Conservation (phyloP, 1,140 invertebrate genomes). For the Heliothis virescens region DNA sequence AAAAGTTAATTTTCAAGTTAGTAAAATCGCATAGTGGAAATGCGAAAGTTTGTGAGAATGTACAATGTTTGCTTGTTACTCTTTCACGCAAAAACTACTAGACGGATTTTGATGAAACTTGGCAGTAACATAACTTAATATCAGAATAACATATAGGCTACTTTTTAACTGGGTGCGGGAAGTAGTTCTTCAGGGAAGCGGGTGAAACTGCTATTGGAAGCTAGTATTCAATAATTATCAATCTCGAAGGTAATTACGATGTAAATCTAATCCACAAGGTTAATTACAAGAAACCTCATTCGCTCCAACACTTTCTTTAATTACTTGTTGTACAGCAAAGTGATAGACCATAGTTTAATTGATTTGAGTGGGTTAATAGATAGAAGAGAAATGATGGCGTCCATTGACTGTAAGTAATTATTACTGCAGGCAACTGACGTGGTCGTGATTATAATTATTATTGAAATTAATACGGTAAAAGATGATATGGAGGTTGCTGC, state of each 20-base stretch:
- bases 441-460: constrained; percentile 13
- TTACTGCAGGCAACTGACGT: too few relatives aligned
- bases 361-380: constrained; percentile 20
- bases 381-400: constrained; percentile 23
- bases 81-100: too few relatives aligned
- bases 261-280: neutral
- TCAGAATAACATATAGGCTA: too few relatives aligned
- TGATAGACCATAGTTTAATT: neutral
- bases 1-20: neutral
- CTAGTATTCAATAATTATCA: too few relatives aligned
- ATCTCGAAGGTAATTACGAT: neutral
- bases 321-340: constrained; percentile 12
- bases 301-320: constrained; percentile 6
- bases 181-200: too few relatives aligned
- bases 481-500: neutral
- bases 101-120: too few relatives aligned
- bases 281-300: constrained; percentile 16
- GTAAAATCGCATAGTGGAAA: too few relatives aligned
- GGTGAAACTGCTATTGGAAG: too few relatives aligned
- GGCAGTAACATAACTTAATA: too few relatives aligned
- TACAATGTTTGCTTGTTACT: too few relatives aligned
- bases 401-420: constrained; percentile 16
- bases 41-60: too few relatives aligned
- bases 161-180: too few relatives aligned
- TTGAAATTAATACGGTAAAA: neutral